Base-by-base conservation (phyloP, 1,140 invertebrate genomes). In the Zaprionus taronus region DNA sequence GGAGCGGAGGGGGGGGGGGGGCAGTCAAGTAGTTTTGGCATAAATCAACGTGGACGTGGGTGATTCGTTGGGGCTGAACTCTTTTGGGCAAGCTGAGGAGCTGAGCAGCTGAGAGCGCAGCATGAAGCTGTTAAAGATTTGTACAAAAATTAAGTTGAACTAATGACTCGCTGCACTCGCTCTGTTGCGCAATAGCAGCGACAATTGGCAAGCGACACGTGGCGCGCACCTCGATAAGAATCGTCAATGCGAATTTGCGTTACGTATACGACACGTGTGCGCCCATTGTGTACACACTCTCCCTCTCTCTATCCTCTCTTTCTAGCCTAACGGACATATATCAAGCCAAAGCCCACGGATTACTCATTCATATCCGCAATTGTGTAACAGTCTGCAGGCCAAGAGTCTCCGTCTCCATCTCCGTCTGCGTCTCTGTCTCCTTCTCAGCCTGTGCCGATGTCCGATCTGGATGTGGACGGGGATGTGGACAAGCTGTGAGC, bases 361-460 rank as follows among this genome's bases (percentile, higher is more conserved):
- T 90, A 90, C 82, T 90, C 85, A 90, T 85, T 91, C 85, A 90
- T 85, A 90, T 90, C 85, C 85, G 85, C 85, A 85, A 89, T 89
- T 90, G 85, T 90, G 85, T 80, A 89, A 89, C 78, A 66, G 62
- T 28, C 61, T 36, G 5, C 14, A 12, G 55, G 2, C 38, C 14
- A 36, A 20, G 53, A 56, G 26, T 22, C 62, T 34, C 20, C 28
- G 9, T 28, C 62, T 34, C 20, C 28, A 5, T 28, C 62, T 47
- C 2, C 20, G 5, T 49, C 47, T 36, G 9, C 9, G 9, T 34
- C 31, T 31, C 62, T 56, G 49, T 38, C 20, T 36, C 12, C 62
- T 12, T 44, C n/a, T 14, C 41, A 44, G 51, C 14, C 12, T 9
- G 4, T n/a, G 12, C 17, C 34, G 61, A 36, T 55, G 64, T 56